Percentiles rank a stretch among this genome's conserved stretches.
These are phyloP conservation scores for Falco rusticolus DNA, from an alignment of 2,797 vertebrate genomes.

Conservation along the genomic window DNA sequence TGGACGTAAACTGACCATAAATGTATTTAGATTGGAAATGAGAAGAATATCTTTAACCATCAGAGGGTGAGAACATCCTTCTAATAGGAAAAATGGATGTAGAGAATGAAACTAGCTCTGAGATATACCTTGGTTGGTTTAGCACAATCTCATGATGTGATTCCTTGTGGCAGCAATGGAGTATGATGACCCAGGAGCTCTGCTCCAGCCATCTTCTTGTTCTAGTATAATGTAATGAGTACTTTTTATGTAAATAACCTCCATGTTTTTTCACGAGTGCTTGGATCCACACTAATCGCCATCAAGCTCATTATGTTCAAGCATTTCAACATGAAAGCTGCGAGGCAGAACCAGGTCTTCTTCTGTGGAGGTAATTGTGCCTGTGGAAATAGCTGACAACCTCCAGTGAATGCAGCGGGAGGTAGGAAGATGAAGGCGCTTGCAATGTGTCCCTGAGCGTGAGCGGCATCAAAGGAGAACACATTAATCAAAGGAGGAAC, in stretches of 20 bases:
- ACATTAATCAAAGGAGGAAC: neutral
- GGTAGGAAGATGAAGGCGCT: neutral
- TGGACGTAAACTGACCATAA: neutral
- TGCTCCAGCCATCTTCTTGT: neutral
- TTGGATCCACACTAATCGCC: neutral
- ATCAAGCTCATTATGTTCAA: neutral
- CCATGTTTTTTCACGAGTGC: neutral
- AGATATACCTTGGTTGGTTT: neutral
- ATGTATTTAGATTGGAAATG: neutral
- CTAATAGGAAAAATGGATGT: neutral
- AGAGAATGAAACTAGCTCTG: neutral
- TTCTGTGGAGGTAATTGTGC: neutral
- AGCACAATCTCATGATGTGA: neutral
- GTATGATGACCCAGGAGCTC: neutral
- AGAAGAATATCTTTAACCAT: neutral
- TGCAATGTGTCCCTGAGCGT: accelerated
- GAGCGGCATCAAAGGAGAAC: neutral
- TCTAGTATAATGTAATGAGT: neutral
- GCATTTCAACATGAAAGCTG: neutral
- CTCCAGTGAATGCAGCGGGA: neutral
- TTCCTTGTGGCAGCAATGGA: neutral
- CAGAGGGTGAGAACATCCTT: neutral
- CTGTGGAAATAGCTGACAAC: neutral
- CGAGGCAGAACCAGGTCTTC: neutral
- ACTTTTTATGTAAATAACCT: neutral